Conservation (phyloP, 2,113 vertebrate genomes). For the Pholis gunnellus region DNA sequence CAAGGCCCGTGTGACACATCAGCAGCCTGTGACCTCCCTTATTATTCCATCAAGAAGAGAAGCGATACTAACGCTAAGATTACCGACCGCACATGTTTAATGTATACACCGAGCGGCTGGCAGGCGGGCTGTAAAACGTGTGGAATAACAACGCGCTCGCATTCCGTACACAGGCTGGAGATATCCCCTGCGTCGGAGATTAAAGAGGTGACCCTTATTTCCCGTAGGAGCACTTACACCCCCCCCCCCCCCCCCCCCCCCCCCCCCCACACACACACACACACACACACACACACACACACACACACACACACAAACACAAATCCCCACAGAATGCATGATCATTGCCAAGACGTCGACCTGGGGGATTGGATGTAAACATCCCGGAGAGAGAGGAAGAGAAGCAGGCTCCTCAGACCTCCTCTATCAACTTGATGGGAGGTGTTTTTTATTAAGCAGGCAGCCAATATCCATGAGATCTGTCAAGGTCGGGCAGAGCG, state of each 20-base stretch:
- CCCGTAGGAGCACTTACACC: slow-evolving; percentile 68
- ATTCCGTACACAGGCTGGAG: slow-evolving; percentile 36
- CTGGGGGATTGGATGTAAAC: slow-evolving; percentile 71
- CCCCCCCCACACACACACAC: no score
- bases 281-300: no score
- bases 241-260: slow-evolving; percentile 6
- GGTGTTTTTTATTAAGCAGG: slow-evolving; percentile 74
- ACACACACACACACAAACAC: no score
- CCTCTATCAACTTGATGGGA: slow-evolving; percentile 73
- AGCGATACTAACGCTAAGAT: slow-evolving; percentile 32
- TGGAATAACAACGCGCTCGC: slow-evolving; percentile 39
- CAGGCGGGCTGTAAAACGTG: not conserved
- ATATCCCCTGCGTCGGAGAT: slow-evolving; percentile 63
- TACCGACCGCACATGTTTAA: slow-evolving; percentile 37
- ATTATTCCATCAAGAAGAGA: slow-evolving; percentile 45
- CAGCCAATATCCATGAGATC: slow-evolving; percentile 62
- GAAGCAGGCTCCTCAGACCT: slow-evolving; percentile 44
- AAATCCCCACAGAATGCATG: slow-evolving; percentile 77
- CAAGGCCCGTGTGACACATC: slow-evolving; percentile 4
- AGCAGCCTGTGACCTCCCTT: slow-evolving; percentile 34
- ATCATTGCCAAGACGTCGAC: slow-evolving; percentile 64
- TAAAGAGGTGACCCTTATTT: slow-evolving; percentile 82
- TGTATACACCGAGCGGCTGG: slow-evolving; percentile 33
- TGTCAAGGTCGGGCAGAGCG: slow-evolving; percentile 68
- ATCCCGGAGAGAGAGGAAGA: slow-evolving; percentile 57